phyloP scores from a whole-genome alignment of 2,888 invertebrate species.

The Strigamia transsilvanica region DNA sequence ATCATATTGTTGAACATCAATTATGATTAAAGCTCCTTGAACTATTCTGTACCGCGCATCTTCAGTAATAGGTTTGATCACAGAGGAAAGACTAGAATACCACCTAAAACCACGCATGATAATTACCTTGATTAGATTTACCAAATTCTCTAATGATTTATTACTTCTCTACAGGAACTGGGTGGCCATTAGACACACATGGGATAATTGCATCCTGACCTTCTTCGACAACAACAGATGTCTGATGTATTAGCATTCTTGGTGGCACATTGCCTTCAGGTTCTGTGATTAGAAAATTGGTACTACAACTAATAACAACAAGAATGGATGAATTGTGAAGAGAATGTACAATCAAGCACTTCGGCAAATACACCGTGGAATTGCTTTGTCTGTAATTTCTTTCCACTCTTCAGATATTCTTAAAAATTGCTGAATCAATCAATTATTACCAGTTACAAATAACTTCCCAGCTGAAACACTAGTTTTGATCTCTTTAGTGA shows the following conservation, averaged over 20 bases:
- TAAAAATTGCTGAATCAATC: not conserved
- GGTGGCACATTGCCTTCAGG: slow-evolving; percentile 49
- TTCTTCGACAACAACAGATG: slow-evolving; percentile 9
- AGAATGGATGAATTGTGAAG: no score
- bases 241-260: slow-evolving; percentile 4
- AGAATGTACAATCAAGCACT: no score
- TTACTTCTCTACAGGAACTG: slow-evolving; percentile 35
- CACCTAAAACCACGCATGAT: not conserved
- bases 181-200: slow-evolving; percentile 50
- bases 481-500: slow-evolving; percentile 56
- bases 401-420: not conserved
- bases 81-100: slow-evolving; percentile 18
- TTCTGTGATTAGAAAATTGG: slow-evolving; percentile 17
- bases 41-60: not conserved
- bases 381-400: not conserved
- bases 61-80: not conserved
- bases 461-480: slow-evolving; percentile 57
- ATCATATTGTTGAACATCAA: slow-evolving; percentile 67
- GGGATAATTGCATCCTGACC: slow-evolving; percentile 11
- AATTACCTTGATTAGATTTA: not conserved
- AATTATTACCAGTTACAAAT: slow-evolving; percentile 56
- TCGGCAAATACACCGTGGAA: not conserved
- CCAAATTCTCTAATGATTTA: not conserved
- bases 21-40: slow-evolving; percentile 15
- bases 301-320: no score